Base-by-base conservation (phyloP, 2,113 vertebrate genomes). In the Protobothrops mucrosquamatus region DNA sequence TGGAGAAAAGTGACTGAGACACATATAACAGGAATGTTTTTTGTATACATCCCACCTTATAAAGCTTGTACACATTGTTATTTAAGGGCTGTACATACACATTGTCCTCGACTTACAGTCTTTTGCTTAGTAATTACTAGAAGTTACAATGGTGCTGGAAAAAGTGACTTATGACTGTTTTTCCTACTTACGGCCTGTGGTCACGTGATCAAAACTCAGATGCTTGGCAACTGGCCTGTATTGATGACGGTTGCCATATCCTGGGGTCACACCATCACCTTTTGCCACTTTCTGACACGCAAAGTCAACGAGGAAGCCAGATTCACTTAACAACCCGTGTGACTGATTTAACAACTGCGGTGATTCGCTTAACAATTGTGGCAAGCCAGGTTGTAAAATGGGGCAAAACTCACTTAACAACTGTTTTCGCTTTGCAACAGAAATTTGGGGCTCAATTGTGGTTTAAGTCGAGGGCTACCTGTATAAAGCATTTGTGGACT, bases 311-410 rank as follows among this genome's bases (percentile, higher is more conserved):
- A n/a, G 5, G 29, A 69, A 34, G 64, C 29, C 64, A 2, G n/a
- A 69, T 69, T 69, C 29, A 15, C 29, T 6, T 6, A 34, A 18
- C 29, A 69, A 6, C 29, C 29, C 0, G 0, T n/a, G 64, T 69
- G 4, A 69, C 29, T n/a, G 15, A n/a, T 14, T 15, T 69, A n/a
- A 69, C 0, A 2, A 69, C 12, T 12, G 4, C 1, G 2, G 3
- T 14, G 61, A 64, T 64, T 64, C 61, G 14, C 26, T 64, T 64
- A 64, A n/a, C 11, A 64, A 64, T 26, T n/a, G 64, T 69, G 64
- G 64, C 29, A n/a, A 69, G 12, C 29, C 64, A 69, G 64, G 64
- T 69, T 69, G 14, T 69, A 69, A 34, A 69, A 69, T 34, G 29
- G 29, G n/a, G 14, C 64, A 64, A 29, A 64, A 64, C 61, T 29